Evolutionary conservation across 2,113 vertebrate genomes (phyloP), one percentile per base, ranked within the genome.

Genomic region (Chaetorhynchus papuensis): DNA sequence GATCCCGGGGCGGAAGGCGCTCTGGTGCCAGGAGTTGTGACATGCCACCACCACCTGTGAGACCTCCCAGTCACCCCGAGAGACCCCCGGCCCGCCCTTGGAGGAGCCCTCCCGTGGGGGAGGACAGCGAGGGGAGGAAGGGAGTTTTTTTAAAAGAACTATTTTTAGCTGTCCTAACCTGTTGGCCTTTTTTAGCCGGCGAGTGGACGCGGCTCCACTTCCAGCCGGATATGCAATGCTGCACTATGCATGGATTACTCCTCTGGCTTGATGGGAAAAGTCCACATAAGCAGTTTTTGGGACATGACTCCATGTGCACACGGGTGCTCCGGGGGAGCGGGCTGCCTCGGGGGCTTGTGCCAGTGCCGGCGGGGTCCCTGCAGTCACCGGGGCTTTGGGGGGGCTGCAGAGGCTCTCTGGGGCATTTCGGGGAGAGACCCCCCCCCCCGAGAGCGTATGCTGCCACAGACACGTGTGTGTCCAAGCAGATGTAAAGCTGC

Each of bases 191-290:
- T 92, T 70, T 71, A 95, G 90, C 66, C 28, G 69, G 93, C 89
- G 74, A n/a, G 71, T 81, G 92, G 92, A 56, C 13, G 5, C 60
- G 0, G 83, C 37, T 80, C 82, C 93, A 37, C 70, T n/a, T 75
- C 87, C 87, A n/a, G 45, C 95, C 60, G 70, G 94, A 83, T 84
- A 68, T 65, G 95, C 97, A 95, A 76, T 83, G 96, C 97, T 96
- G 78, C 90, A 93, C 95, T 97, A 72, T 97, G 97, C 97, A 98
- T 96, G 97, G 96, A 93, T 89, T 82, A 41, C 87, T 90, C 89
- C 84, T 96, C 89, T 79, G 96, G 92, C 97, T 97, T 28, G 96
- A 57, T 19, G 77, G 91, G 37, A 90, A 57, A 42, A 66, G 74
- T 33, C 84, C 79, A 33, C 80, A 30, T 6, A 39, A 79, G 77